Conservation (phyloP, 1,140 invertebrate genomes). For the Heliconius melpomene region DNA sequence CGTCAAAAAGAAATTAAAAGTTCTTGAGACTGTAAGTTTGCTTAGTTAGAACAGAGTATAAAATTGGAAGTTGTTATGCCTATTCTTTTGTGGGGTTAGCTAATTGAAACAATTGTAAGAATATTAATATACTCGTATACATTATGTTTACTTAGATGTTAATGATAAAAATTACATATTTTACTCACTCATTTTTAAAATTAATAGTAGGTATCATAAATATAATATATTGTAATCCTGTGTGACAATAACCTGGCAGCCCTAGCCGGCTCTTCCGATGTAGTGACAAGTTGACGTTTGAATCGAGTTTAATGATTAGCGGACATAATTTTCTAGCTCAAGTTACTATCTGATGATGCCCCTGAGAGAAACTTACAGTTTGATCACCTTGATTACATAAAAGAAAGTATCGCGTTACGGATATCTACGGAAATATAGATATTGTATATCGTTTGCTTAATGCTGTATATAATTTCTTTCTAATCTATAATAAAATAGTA, state of each 20-base stretch:
- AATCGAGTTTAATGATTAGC: constrained; percentile 35
- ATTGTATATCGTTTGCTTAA: constrained; percentile 14
- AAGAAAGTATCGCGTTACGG: constrained; percentile 35
- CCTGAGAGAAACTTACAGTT: constrained; percentile 36
- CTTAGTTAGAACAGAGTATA: background rate
- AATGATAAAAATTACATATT: background rate
- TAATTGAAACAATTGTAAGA: background rate
- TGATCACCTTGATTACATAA: constrained; percentile 35
- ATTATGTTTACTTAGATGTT: background rate
- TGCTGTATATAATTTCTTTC: background rate
- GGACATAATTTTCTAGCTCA: constrained; percentile 34
- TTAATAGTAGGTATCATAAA: background rate
- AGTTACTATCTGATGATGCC: constrained; percentile 29
- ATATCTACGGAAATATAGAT: constrained; percentile 19
- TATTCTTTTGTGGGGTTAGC: background rate
- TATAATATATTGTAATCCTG: background rate
- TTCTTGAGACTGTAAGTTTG: constrained; percentile 25
- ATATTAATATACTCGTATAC: too few species aligned
- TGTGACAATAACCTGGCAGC: background rate
- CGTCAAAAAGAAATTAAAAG: constrained; percentile 38
- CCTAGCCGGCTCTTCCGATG: background rate
- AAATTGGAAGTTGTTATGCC: background rate
- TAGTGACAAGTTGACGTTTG: constrained; percentile 40
- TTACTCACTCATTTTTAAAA: too few species aligned
- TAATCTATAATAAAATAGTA: background rate